These are phyloP conservation scores for Tyto alba DNA, from an alignment of 2,113 vertebrate species.

Conservation along the genomic window DNA sequence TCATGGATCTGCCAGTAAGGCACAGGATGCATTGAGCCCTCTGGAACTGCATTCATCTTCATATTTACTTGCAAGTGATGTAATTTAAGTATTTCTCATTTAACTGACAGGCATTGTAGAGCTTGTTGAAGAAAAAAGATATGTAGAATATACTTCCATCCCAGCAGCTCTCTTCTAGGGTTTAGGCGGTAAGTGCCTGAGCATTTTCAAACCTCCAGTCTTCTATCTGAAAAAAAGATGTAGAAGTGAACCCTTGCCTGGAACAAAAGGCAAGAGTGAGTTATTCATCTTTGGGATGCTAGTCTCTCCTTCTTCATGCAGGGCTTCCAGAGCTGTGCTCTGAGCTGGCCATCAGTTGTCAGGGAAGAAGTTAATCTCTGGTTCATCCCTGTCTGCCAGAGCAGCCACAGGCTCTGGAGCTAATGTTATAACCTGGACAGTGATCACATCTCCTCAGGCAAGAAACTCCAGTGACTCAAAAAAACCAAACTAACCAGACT, in stretches of 20 bases:
- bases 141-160: background rate
- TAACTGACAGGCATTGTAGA: background rate
- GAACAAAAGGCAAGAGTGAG: background rate
- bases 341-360: background rate
- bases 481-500: background rate
- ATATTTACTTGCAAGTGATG: background rate
- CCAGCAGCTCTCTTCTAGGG: background rate
- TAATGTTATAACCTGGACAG: background rate
- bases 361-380: background rate
- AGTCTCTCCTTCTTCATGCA: background rate
- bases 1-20: background rate
- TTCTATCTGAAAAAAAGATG: background rate
- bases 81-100: background rate
- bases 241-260: background rate
- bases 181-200: background rate
- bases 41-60: background rate
- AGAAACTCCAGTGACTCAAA: background rate
- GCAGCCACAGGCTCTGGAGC: background rate
- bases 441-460: background rate
- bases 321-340: background rate
- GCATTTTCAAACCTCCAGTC: background rate
- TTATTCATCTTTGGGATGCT: background rate
- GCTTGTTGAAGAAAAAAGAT: background rate
- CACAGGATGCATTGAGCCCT: background rate
- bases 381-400: background rate